Evolutionary conservation across 2,113 vertebrate species (phyloP), one percentile per base, ranked within the genome.

Genomic region (Pteronura brasiliensis): DNA sequence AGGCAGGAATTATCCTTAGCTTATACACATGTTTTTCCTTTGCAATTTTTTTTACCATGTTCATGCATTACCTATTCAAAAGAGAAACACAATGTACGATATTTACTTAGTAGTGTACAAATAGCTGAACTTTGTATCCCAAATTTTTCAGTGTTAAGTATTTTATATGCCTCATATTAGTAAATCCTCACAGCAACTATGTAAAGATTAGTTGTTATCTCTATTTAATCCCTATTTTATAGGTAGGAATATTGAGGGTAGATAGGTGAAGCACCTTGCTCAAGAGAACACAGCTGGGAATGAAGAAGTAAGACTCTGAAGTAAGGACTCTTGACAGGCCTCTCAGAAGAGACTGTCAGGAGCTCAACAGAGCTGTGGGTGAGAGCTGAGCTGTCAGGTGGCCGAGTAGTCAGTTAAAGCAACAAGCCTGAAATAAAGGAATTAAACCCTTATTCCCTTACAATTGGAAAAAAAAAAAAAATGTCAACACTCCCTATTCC

Each of bases 71-170:
- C 8, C 31, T 61, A 25, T 44, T 85, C 36, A 67, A 92, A 76
- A 71, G 79, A 12, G 23, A 93, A 69, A n/a, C 31, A 81, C 39
- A 96, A 44, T 84, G 39, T 83, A 25, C 4, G 59, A 76, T 3
- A 25, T 86, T 96, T 84, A 12, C 39, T 85, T 89, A 61, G 9
- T 31, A 92, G 7, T 63, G 29, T 69, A 72, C 39, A 91, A 88
- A 79, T 10, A 77, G 65, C 4, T 71, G 42, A 63, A 65, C 21
- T 65, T 88, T 14, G 4, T 65, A 71, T 72, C 65, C 12, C 23
- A 77, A 72, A 90, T 63, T 59, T 17, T 90, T 42, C 34, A 65
- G 7, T 63, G 17, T 36, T 67, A 57, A 52, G 3, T 52, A n/a
- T 71, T 71, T 39, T 59, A 1, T 44, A 34, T 55, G 85, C 29